Base-by-base conservation (phyloP, 2,113 vertebrate species). In the Sprattus sprattus region DNA sequence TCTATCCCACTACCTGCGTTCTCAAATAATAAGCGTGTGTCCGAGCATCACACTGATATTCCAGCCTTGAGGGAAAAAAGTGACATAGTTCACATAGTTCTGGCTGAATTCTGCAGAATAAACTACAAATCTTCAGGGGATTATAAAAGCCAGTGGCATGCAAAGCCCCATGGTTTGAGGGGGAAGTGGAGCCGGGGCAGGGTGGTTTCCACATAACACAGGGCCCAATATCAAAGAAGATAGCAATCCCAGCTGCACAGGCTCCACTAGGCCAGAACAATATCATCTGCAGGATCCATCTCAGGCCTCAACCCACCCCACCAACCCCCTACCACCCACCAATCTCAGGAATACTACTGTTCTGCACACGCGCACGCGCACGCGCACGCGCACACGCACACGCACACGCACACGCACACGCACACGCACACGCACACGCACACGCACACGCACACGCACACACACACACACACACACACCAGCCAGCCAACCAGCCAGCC, bases 191-290 rank as follows among this genome's bases (percentile, higher is more conserved):
- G 91, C 89, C 50, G 86, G 87, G 88, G 54, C 88, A 84, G 94
- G 93, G 91, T 94, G 93, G 91, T 95, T 94, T 95, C 92, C 94
- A 94, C 94, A 95, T 95, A 91, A 92, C 91, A 92, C 89, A 90
- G 75, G 82, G 86, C 87, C 91, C 89, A 89, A 93, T 94, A 95
- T 94, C 92, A 94, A 94, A 94, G 92, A 88, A 94, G 92, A 95
- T 95, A 92, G 91, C 91, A 93, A 94, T 94, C 93, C 93, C 95
- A 95, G 95, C 94, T 95, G 95, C 80, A 84, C 87, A 15, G 84
- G 89, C 89, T 90, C 90, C 90, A 90, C 89, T 88, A 39, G 39
- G 83, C 92, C 86, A 88, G 91, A 81, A 86, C 57, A 90, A 87
- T 89, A 88, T 93, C 92, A 94, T 95, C 93, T 96, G 94, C 92